These are phyloP conservation scores for Gerris buenoi DNA, from an alignment of 1,140 invertebrate species.

Conservation along the genomic window DNA sequence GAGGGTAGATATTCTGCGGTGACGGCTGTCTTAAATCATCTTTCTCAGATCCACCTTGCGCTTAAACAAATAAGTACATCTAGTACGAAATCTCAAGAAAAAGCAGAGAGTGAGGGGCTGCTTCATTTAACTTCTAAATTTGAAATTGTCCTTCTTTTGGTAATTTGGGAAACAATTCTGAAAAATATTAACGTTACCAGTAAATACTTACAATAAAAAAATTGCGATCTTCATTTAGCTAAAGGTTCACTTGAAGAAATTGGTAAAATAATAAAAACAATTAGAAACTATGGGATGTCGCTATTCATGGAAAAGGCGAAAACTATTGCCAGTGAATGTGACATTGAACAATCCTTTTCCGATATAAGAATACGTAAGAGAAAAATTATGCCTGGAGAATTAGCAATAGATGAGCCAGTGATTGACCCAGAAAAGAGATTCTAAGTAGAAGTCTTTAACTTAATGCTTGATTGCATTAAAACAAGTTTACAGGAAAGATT, in stretches of 20 bases:
- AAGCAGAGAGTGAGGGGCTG: background rate
- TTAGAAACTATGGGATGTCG: background rate
- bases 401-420: background rate
- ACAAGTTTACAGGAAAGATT: background rate
- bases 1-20: background rate
- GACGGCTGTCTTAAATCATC: background rate
- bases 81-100: background rate
- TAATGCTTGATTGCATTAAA: background rate
- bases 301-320: background rate
- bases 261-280: background rate
- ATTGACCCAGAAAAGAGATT: background rate
- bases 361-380: background rate
- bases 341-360: background rate
- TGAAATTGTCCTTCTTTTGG: background rate
- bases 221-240: background rate
- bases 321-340: background rate
- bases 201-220: background rate
- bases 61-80: background rate
- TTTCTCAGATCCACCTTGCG: background rate
- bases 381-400: background rate
- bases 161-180: background rate
- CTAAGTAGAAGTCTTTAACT: background rate
- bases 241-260: background rate
- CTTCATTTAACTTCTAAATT: background rate
- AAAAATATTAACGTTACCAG: background rate